Conservation (phyloP, 2,113 vertebrate species). For the human region DNA sequence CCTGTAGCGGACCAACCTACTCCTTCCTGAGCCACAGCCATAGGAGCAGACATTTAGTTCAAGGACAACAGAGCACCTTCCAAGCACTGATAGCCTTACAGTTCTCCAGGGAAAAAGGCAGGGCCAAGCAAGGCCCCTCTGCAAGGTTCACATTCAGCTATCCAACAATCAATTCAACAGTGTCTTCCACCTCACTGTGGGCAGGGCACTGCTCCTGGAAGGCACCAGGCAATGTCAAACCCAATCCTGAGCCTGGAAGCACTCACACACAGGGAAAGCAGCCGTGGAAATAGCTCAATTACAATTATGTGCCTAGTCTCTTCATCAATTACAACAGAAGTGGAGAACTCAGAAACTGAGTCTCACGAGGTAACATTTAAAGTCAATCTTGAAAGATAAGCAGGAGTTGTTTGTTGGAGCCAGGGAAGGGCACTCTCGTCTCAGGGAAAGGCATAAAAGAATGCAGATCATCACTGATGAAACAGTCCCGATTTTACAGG, state of each 20-base stretch:
- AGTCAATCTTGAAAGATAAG: background rate
- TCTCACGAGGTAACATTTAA: background rate
- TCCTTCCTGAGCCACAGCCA: background rate
- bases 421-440: background rate
- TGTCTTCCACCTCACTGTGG: background rate
- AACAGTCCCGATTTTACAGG: background rate
- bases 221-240: background rate
- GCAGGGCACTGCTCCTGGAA: background rate
- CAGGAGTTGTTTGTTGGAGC: background rate
- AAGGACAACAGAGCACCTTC: background rate
- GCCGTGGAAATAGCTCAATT: rapidly evolving
- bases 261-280: too few species aligned
- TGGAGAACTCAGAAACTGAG: background rate
- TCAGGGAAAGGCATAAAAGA: background rate
- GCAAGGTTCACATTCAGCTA: background rate
- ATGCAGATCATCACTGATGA: too few species aligned
- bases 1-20: background rate
- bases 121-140: background rate
- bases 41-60: background rate
- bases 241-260: background rate
- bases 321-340: background rate
- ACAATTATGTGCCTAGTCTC: background rate
- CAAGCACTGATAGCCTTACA: background rate
- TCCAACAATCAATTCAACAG: background rate
- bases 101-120: background rate